phyloP scores from a whole-genome alignment of 2,888 invertebrate genomes.

The Osedax frankpressi region DNA sequence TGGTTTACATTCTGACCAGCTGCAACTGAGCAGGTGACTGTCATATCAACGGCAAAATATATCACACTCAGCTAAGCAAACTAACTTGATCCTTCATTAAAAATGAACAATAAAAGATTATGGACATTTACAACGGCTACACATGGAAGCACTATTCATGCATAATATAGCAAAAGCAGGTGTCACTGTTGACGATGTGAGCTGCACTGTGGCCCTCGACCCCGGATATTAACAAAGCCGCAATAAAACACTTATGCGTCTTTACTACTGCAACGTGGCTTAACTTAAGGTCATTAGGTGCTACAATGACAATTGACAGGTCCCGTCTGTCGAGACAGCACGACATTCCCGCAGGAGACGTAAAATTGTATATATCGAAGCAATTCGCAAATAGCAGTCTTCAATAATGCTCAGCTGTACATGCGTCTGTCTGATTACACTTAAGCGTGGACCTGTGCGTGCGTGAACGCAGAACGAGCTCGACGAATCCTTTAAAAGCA shows the following conservation, averaged over 20 bases:
- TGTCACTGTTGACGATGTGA: not conserved
- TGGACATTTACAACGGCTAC: not conserved
- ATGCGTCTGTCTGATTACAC: not conserved
- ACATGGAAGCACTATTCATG: not conserved
- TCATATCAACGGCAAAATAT: not conserved
- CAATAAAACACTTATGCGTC: constrained; percentile 6
- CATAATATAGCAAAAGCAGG: not conserved
- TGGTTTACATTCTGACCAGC: too few relatives aligned
- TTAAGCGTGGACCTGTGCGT: not conserved
- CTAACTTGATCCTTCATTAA: not conserved
- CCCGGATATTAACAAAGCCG: not conserved
- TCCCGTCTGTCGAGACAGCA: not conserved
- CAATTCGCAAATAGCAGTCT: constrained; percentile 5
- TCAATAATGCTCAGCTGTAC: constrained; percentile 1
- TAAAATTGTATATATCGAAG: not conserved
- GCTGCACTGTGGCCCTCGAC: not conserved
- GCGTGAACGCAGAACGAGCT: not conserved
- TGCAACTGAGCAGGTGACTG: not conserved
- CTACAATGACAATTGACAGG: not conserved
- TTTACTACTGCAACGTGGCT: not conserved
- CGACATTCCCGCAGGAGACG: not conserved
- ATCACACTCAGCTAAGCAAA: not conserved
- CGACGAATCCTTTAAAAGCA: not conserved
- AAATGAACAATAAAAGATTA: not conserved
- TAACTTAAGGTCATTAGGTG: constrained; percentile 9